Base-by-base conservation (phyloP, 2,797 vertebrate genomes). In the Miichthys miiuy region DNA sequence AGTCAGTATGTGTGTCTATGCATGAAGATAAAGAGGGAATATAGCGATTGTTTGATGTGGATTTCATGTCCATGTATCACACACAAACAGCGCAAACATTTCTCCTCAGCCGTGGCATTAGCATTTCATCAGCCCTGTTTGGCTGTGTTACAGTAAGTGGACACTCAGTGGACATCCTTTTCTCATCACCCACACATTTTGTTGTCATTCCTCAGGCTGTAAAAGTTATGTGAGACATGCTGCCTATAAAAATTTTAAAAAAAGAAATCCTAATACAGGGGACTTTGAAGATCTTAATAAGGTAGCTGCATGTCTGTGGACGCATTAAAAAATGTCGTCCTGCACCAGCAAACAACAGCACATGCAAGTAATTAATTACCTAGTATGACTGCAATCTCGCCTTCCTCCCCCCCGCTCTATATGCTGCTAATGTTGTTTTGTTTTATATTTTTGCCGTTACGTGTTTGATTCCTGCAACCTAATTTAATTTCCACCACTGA, bases 401-500 rank as follows among this genome's bases (percentile, higher is more conserved):
- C 27, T n/a, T 18, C 2, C 13, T 18, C 42, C 9, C 9, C 9
- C 0, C 0, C 23, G 4, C 60, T 58, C 52, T 63, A 48, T 23
- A 46, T 72, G 30, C 66, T 48, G 72, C 56, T 69, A 56, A 68
- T 79, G 62, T 70, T 65, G 38, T 62, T 0, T 46, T 73, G 55
- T 68, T 30, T 68, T 76, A 2, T 46, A 71, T 58, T 68, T 30
- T 68, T 76, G 41, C 51, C 42, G 38, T 78, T 58, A 46, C 74
- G 54, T 55, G 67, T 89, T 82, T 79, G 65, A 87, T 82, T 86
- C 58, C 47, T 75, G 74, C 74, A 55, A 42, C 76, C 75, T 80
- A 75, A 88, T 92, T 91, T 78, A 74, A 88, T 90, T 85, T 82
- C 58, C 76, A 67, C 21, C 2, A 50, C 81, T 68, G 68, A 87